Evolutionary conservation across 2,113 vertebrate genomes (phyloP).

Genomic region (Laticauda colubrina): DNA sequence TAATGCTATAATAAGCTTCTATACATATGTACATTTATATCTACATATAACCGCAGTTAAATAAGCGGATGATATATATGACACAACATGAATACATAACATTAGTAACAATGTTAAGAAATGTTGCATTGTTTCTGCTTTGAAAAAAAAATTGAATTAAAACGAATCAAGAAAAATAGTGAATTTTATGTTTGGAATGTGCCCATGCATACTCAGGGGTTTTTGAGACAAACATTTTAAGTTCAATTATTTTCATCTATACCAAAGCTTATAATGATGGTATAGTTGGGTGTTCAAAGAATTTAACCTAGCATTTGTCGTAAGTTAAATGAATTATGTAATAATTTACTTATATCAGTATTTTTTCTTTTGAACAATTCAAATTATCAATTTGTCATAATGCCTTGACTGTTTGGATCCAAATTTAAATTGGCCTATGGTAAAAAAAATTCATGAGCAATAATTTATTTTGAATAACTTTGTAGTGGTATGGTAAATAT

Average conservation of each 20-base stretch:
- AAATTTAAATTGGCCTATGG: background rate
- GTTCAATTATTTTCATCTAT: background rate
- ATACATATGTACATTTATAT: constrained; percentile 63
- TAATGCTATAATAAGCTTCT: constrained; percentile 63
- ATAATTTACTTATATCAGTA: constrained; percentile 27
- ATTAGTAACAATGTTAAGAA: constrained; percentile 60
- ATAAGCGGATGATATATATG: constrained; percentile 66
- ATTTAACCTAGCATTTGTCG: constrained; percentile 29
- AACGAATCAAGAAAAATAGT: constrained; percentile 36
- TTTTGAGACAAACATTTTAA: constrained; percentile 23
- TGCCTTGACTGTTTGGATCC: background rate
- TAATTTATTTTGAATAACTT: background rate
- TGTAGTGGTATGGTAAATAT: background rate
- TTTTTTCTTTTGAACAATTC: background rate
- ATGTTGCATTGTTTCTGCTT: constrained; percentile 55
- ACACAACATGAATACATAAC: constrained; percentile 63
- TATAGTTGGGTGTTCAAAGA: constrained; percentile 33
- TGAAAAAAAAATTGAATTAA: constrained; percentile 59
- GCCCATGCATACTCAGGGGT: constrained; percentile 42
- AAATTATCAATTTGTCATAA: background rate
- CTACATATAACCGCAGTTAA: constrained; percentile 65
- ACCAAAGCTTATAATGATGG: constrained; percentile 19
- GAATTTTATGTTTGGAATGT: background rate
- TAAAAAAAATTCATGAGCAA: background rate
- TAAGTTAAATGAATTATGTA: constrained; percentile 35